Evolutionary conservation across 2,888 invertebrate genomes (phyloP).

Genomic region (Elegia similella): DNA sequence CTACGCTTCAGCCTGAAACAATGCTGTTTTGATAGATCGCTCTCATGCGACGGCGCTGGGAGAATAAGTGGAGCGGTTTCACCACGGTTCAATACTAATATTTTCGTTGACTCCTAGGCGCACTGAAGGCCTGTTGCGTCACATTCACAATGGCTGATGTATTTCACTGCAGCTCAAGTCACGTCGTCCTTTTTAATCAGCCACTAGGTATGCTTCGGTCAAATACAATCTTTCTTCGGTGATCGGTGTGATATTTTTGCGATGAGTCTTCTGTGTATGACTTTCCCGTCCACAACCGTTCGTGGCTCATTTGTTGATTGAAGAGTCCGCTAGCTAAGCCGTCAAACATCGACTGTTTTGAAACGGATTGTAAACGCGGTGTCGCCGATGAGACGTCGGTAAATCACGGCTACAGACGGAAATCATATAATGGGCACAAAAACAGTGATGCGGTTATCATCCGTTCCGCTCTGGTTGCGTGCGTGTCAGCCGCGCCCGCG

Average conservation of each 20-base stretch:
- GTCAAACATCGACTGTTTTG: neutral
- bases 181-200: no score
- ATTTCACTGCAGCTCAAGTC: no score
- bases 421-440: slow-evolving; percentile 29
- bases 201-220: no score
- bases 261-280: no score
- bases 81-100: neutral
- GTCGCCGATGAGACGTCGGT: neutral
- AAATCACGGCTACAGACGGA: slow-evolving; percentile 16
- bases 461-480: slow-evolving; percentile 53
- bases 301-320: no score
- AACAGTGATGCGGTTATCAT: slow-evolving; percentile 41
- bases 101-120: neutral
- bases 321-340: neutral
- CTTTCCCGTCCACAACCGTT: no score
- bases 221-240: no score
- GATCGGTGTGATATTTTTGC: no score
- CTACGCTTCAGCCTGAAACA: neutral
- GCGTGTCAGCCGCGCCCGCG: slow-evolving; percentile 40
- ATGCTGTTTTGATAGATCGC: neutral
- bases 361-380: neutral
- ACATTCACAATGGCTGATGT: no score
- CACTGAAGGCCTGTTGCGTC: no score
- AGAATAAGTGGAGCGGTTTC: neutral
- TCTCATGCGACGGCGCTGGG: neutral